Conservation (phyloP, 2,888 invertebrate species). For the Dicyrtomina minuta region DNA sequence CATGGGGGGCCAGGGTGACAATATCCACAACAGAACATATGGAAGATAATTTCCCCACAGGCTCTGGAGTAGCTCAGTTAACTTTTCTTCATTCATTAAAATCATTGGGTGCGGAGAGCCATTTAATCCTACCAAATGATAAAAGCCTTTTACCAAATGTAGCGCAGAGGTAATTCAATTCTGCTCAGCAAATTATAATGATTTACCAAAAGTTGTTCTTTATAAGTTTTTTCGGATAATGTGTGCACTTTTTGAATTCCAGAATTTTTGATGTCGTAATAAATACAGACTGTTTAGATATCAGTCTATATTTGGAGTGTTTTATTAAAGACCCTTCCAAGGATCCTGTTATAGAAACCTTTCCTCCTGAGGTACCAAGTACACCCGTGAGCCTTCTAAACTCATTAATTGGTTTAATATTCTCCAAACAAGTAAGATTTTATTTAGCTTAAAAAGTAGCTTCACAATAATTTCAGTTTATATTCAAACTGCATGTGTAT, state of each 20-base stretch:
- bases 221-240: neutral
- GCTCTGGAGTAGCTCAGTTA: slow-evolving; percentile 50
- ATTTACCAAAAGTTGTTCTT: slow-evolving; percentile 2
- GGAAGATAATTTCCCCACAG: slow-evolving; percentile 37
- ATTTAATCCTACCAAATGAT: slow-evolving; percentile 52
- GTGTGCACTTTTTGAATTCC: neutral
- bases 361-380: slow-evolving; percentile 41
- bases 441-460: neutral
- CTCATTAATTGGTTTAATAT: slow-evolving; percentile 21
- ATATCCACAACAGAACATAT: slow-evolving; percentile 49
- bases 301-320: slow-evolving; percentile 42
- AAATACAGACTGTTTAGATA: slow-evolving; percentile 45
- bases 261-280: slow-evolving; percentile 52
- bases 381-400: slow-evolving; percentile 27
- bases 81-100: slow-evolving; percentile 51
- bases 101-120: slow-evolving; percentile 52
- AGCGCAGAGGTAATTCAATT: slow-evolving; percentile 49
- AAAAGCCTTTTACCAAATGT: slow-evolving; percentile 47
- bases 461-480: neutral
- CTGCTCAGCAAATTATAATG: slow-evolving; percentile 4
- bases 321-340: slow-evolving; percentile 46
- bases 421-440: slow-evolving; percentile 22
- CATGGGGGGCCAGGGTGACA: slow-evolving; percentile 51
- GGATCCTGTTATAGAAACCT: slow-evolving; percentile 48
- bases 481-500: too few relatives aligned